Conservation (phyloP, 2,797 vertebrate genomes). For the Buphagus erythrorhynchus region DNA sequence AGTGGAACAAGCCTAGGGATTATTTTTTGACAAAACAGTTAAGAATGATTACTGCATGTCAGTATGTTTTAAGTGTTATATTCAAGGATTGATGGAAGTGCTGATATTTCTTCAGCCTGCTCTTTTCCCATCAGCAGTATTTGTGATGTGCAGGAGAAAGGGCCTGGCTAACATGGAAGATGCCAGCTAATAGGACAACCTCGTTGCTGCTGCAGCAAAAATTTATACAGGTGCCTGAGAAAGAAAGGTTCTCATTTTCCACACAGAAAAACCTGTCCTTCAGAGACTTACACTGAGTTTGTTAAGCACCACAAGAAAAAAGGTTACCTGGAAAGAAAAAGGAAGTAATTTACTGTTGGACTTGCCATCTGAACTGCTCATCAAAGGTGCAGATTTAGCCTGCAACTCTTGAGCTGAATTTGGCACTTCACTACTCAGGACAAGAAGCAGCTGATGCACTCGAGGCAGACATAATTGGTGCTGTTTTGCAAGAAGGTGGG, state of each 20-base stretch:
- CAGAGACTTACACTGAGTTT: neutral
- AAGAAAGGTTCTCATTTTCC: neutral
- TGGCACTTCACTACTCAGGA: neutral
- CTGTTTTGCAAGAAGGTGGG: neutral
- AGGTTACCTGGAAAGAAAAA: neutral
- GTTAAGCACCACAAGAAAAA: neutral
- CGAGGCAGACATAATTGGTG: neutral
- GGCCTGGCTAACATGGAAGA: neutral
- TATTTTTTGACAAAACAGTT: slow-evolving; percentile 12
- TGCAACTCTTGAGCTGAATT: neutral
- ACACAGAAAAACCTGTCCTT: neutral
- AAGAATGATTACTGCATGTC: neutral
- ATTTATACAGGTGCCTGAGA: neutral
- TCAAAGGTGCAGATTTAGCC: neutral
- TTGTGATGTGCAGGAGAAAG: neutral
- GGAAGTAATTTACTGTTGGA: neutral
- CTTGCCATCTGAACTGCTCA: neutral
- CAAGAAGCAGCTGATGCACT: neutral
- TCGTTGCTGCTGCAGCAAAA: neutral
- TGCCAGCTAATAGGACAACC: neutral
- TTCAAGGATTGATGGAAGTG: neutral
- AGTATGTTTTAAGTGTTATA: neutral
- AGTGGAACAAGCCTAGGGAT: neutral
- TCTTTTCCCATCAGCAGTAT: neutral
- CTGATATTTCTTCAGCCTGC: neutral